These are phyloP conservation scores for Parasteatoda tepidariorum DNA, from an alignment of 1,140 invertebrate genomes.

Conservation along the genomic window DNA sequence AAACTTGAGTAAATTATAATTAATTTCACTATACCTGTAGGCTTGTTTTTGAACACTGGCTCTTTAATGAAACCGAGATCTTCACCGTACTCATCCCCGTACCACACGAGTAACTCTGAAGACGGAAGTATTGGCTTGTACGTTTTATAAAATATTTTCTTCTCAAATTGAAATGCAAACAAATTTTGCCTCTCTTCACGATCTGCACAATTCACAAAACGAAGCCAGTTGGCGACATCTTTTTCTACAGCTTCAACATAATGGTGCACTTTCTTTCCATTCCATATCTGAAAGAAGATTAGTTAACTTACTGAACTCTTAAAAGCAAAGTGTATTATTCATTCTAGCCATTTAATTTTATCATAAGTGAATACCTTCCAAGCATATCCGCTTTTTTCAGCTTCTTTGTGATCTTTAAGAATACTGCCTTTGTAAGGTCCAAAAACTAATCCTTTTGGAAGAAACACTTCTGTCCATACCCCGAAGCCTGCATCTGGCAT, in stretches of 20 bases:
- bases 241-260: slow-evolving; percentile 14
- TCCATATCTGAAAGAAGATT: neutral
- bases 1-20: too few species aligned
- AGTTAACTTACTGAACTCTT: neutral
- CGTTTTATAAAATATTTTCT: slow-evolving; percentile 73
- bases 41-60: too few species aligned
- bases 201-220: slow-evolving; percentile 74
- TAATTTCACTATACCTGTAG: too few species aligned
- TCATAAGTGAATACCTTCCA: slow-evolving; percentile 11
- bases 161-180: slow-evolving; percentile 73
- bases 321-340: neutral
- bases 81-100: slow-evolving; percentile 64
- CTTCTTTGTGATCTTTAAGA: neutral
- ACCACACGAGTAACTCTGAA: slow-evolving; percentile 73
- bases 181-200: slow-evolving; percentile 72
- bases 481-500: neutral
- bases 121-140: slow-evolving; percentile 70
- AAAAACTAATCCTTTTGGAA: slow-evolving; percentile 22
- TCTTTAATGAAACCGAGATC: slow-evolving; percentile 14
- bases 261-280: neutral
- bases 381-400: slow-evolving; percentile 29
- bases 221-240: slow-evolving; percentile 72
- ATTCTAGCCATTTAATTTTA: neutral
- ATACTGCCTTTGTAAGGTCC: slow-evolving; percentile 35
- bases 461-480: slow-evolving; percentile 2